A percentile compares a stretch with the other conserved stretches of the same genome.
Conservation (phyloP, 2,797 vertebrate species). For the Parauchenoglanis ngamensis region DNA sequence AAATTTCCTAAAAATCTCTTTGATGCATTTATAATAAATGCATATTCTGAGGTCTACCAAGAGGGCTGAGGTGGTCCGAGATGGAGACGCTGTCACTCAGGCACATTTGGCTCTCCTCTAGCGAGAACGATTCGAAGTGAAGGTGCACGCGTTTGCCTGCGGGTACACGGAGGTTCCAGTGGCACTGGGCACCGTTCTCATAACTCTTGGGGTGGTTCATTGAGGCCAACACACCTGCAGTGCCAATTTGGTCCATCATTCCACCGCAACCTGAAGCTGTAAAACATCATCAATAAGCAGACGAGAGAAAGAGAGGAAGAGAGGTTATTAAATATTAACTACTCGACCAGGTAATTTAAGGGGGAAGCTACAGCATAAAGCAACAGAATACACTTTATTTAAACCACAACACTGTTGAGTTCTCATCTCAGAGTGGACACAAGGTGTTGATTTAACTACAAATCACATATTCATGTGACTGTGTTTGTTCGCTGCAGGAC, state of each 20-base stretch:
- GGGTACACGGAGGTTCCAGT: constrained; percentile 74
- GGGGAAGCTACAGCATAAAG: background rate
- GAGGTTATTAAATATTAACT: background rate
- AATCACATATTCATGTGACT: background rate
- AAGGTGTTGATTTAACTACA: background rate
- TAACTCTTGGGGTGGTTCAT: constrained; percentile 73
- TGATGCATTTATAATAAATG: background rate
- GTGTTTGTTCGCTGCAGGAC: background rate
- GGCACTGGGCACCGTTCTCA: constrained; percentile 69
- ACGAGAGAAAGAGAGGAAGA: background rate
- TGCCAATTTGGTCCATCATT: constrained; percentile 66
- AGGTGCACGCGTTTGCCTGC: constrained; percentile 72
- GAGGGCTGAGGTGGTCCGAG: constrained; percentile 66
- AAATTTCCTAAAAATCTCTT: background rate
- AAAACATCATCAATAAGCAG: background rate
- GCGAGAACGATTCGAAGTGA: constrained; percentile 73
- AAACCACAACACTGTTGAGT: background rate
- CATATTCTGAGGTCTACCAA: constrained; percentile 64
- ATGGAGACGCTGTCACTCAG: constrained; percentile 73
- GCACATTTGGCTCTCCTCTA: constrained; percentile 76
- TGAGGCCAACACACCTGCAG: constrained; percentile 68
- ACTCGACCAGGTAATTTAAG: background rate
- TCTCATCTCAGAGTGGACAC: background rate
- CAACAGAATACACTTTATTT: constrained; percentile 5
- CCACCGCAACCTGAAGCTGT: constrained; percentile 76